These are phyloP conservation scores for Lycia hirtaria DNA, from an alignment of 2,888 invertebrate genomes.

Conservation along the genomic window DNA sequence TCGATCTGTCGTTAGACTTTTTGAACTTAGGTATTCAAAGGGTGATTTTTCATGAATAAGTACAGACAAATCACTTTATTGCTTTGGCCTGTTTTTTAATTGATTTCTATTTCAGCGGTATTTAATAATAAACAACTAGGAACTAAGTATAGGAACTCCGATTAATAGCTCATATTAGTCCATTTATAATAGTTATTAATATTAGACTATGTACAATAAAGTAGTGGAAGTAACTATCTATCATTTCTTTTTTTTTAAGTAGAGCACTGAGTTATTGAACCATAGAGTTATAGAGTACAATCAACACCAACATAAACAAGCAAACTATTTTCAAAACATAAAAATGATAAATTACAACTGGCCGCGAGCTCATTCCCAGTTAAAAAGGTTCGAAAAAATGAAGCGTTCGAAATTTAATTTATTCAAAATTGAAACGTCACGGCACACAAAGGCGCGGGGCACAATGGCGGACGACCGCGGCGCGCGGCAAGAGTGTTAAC, in stretches of 20 bases:
- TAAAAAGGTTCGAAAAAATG: slow-evolving; percentile 76
- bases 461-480: slow-evolving; percentile 71
- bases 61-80: too few species aligned
- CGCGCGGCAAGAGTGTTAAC: slow-evolving; percentile 77
- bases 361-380: slow-evolving; percentile 74
- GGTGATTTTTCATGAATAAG: too few species aligned
- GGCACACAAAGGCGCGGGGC: slow-evolving; percentile 75
- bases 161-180: too few species aligned
- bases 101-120: too few species aligned
- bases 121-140: too few species aligned
- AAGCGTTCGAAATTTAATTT: slow-evolving; percentile 86
- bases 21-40: too few species aligned
- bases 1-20: too few species aligned
- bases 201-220: too few species aligned
- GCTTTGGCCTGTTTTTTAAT: too few species aligned
- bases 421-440: slow-evolving; percentile 86
- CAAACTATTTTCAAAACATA: slow-evolving; percentile 65
- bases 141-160: too few species aligned
- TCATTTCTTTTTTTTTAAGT: slow-evolving; percentile 31
- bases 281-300: slow-evolving; percentile 30
- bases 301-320: slow-evolving; percentile 59
- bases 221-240: too few species aligned
- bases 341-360: slow-evolving; percentile 80
- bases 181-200: too few species aligned
- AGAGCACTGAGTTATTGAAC: slow-evolving; percentile 33